Conservation (phyloP, 2,888 invertebrate genomes). For the Drosophila acutilabella region DNA sequence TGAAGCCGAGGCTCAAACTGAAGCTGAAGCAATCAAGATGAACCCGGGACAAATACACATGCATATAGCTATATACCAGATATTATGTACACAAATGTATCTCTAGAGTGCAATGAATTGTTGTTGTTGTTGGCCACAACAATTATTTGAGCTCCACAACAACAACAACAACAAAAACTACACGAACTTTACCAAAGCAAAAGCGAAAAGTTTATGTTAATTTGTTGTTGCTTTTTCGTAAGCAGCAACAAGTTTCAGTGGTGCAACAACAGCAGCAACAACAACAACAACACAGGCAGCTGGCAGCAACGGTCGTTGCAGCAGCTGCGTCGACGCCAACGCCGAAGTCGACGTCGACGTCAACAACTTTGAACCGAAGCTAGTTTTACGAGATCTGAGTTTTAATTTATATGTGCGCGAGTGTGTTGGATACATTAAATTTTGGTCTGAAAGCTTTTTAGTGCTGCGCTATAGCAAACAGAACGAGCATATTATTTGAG, state of each 20-base stretch:
- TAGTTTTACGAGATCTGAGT: slow-evolving; percentile 71
- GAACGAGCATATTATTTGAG: slow-evolving; percentile 17
- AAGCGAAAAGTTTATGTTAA: slow-evolving; percentile 57
- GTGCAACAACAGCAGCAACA: slow-evolving; percentile 70
- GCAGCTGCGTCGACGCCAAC: slow-evolving; percentile 18
- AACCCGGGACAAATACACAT: slow-evolving; percentile 41
- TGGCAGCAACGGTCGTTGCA: slow-evolving; percentile 51
- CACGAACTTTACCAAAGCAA: slow-evolving; percentile 37
- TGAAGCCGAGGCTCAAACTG: slow-evolving; percentile 41
- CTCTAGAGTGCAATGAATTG: slow-evolving; percentile 65
- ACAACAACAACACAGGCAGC: slow-evolving; percentile 41
- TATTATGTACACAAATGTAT: slow-evolving; percentile 21
- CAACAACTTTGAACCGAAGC: slow-evolving; percentile 63
- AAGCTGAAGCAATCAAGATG: slow-evolving; percentile 73
- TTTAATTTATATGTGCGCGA: slow-evolving; percentile 59
- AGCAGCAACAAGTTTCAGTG: slow-evolving; percentile 73
- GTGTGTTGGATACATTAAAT: slow-evolving; percentile 61
- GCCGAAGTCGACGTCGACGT: slow-evolving; percentile 11
- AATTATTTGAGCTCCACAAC: slow-evolving; percentile 54
- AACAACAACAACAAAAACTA: slow-evolving; percentile 40
- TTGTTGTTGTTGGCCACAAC: slow-evolving; percentile 45
- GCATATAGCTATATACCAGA: slow-evolving; percentile 10
- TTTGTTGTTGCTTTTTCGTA: slow-evolving; percentile 42
- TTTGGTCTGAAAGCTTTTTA: slow-evolving; percentile 64
- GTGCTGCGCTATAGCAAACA: slow-evolving; percentile 34